These are phyloP conservation scores for Toxotes jaculatrix DNA, from an alignment of 2,113 vertebrate species.

Conservation along the genomic window DNA sequence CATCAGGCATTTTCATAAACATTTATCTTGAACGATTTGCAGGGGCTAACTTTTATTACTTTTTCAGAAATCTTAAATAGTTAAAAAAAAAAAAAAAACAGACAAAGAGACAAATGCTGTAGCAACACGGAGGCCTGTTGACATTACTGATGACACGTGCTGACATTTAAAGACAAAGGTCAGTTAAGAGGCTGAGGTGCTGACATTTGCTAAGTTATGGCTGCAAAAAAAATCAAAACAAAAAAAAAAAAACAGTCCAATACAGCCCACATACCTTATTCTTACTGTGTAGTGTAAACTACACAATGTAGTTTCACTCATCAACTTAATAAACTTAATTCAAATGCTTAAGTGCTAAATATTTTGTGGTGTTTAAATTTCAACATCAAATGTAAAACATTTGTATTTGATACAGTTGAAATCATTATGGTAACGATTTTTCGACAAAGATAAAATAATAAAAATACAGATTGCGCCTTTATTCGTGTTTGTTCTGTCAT, in stretches of 20 bases:
- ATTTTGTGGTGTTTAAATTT: no score
- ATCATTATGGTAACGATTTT: no score
- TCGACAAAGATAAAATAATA: neutral
- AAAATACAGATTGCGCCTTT: neutral
- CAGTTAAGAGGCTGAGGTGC: neutral
- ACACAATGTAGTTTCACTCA: neutral
- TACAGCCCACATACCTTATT: neutral
- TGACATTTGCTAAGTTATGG: conserved; percentile 21
- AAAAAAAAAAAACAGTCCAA: no score
- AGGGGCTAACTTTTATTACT: neutral
- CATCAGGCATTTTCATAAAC: neutral
- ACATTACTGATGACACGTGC: conserved; percentile 20
- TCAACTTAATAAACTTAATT: neutral
- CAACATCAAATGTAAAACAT: no score
- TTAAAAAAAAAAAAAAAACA: neutral
- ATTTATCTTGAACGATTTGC: neutral
- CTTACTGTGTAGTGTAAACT: neutral
- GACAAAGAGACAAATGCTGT: neutral
- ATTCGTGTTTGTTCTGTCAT: neutral
- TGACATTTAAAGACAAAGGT: conserved; percentile 27
- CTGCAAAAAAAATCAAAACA: conserved; percentile 11
- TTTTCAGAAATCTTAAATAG: neutral
- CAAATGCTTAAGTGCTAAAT: no score
- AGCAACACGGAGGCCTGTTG: neutral
- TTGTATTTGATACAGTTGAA: no score